These are phyloP conservation scores for Drosophila quadrilineata DNA, from an alignment of 1,140 invertebrate species.

Conservation along the genomic window DNA sequence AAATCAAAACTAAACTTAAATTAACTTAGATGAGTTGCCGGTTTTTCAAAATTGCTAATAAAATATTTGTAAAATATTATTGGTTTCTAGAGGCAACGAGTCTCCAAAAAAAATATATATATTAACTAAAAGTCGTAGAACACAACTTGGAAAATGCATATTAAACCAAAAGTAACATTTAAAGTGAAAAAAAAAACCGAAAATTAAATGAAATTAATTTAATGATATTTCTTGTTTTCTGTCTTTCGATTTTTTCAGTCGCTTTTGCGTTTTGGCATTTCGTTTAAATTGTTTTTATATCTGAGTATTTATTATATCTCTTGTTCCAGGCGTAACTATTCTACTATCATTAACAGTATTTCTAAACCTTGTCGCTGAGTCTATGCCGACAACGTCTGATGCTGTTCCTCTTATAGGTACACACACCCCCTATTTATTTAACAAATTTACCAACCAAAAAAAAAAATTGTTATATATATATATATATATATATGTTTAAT, in stretches of 20 bases:
- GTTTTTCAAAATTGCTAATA: constrained; percentile 8
- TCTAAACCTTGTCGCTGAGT: constrained; percentile 96
- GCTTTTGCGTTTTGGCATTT: constrained; percentile 58
- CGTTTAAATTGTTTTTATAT: constrained; percentile 65
- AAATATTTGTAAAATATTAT: neutral
- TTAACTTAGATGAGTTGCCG: constrained; percentile 27
- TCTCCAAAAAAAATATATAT: too few relatives aligned
- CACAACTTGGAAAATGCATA: constrained; percentile 18
- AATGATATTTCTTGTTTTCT: constrained; percentile 57
- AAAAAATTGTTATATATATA: too few relatives aligned
- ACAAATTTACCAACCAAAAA: constrained; percentile 23
- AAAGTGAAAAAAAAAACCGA: constrained; percentile 40
- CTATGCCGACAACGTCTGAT: constrained; percentile 94
- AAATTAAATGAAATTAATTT: constrained; percentile 34
- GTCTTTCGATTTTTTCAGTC: constrained; percentile 57
- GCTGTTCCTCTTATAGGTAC: constrained; percentile 89
- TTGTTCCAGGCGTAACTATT: constrained; percentile 96
- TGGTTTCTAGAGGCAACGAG: neutral
- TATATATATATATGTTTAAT: too few relatives aligned
- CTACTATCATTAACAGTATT: constrained; percentile 99
- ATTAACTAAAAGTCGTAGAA: constrained; percentile 24
- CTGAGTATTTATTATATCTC: constrained; percentile 74
- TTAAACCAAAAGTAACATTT: constrained; percentile 17
- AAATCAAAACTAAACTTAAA: constrained; percentile 44
- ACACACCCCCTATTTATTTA: constrained; percentile 69